Conservation (phyloP, 2,888 invertebrate species). For the Calameuta idolon region DNA sequence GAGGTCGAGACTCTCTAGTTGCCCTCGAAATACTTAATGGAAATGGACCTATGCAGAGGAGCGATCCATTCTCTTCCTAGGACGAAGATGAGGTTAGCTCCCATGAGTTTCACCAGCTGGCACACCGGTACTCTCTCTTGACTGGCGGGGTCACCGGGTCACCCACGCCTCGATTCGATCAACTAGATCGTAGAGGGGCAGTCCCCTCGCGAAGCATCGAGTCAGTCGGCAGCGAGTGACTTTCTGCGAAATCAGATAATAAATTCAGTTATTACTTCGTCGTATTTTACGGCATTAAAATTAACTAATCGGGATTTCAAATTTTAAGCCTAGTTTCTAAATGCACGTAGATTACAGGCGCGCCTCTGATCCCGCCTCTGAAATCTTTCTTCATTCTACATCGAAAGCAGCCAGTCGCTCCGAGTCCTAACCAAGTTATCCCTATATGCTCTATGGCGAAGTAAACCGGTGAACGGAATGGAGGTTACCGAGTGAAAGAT, state of each 20-base stretch:
- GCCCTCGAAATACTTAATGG: slow-evolving; percentile 50
- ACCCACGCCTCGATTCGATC: slow-evolving; percentile 39
- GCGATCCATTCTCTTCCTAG: slow-evolving; percentile 1
- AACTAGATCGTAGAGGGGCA: background rate
- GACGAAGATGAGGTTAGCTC: slow-evolving; percentile 37
- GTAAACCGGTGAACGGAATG: slow-evolving; percentile 30
- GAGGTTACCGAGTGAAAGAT: slow-evolving; percentile 54
- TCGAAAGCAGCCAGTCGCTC: background rate
- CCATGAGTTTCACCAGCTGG: slow-evolving; percentile 39
- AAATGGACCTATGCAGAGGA: slow-evolving; percentile 24
- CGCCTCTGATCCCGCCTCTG: background rate
- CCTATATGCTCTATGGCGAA: slow-evolving; percentile 17
- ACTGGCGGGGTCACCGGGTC: slow-evolving; percentile 48
- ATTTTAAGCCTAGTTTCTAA: background rate
- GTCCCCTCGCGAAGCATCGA: background rate
- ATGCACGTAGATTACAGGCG: background rate
- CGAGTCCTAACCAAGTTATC: background rate
- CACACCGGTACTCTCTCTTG: slow-evolving; percentile 36
- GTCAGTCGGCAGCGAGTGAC: background rate
- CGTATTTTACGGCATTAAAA: background rate
- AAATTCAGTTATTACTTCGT: background rate
- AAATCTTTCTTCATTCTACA: background rate
- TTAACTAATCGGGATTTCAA: background rate
- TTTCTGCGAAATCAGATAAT: background rate
- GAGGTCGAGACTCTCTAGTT: slow-evolving; percentile 14